A percentile compares a stretch with the other conserved stretches of the same genome.
These are phyloP conservation scores for Petroica traversi DNA, from an alignment of 2,113 vertebrate genomes.

Conservation along the genomic window DNA sequence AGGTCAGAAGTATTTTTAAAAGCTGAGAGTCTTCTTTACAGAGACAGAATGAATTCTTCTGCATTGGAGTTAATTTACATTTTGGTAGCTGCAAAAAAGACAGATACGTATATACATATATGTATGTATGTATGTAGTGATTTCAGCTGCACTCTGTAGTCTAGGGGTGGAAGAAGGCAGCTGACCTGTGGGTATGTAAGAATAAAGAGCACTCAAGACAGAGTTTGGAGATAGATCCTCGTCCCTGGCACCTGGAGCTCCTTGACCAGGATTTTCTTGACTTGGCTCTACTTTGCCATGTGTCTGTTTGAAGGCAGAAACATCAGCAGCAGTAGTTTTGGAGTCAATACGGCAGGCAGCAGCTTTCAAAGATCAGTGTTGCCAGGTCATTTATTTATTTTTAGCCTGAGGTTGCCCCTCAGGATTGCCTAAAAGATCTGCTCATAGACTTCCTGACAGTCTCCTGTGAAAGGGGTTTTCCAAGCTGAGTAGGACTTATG, in stretches of 20 bases:
- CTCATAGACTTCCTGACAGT: background rate
- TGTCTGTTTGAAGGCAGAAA: slow-evolving; percentile 5
- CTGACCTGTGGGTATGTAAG: background rate
- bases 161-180: background rate
- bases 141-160: background rate
- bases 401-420: background rate
- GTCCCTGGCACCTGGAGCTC: background rate
- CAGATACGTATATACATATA: background rate
- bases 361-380: background rate
- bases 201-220: background rate
- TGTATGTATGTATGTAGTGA: background rate
- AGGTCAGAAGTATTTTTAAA: slow-evolving; percentile 9
- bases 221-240: background rate
- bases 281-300: background rate
- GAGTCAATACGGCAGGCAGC: background rate
- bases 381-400: slow-evolving; percentile 18
- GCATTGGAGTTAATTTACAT: background rate
- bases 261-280: background rate
- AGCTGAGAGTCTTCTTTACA: background rate
- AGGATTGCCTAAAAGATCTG: background rate
- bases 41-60: background rate
- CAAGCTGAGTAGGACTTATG: background rate
- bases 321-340: background rate
- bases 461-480: slow-evolving; percentile 2
- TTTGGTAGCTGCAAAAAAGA: background rate